Base-by-base conservation (phyloP, 2,797 vertebrate species). In the Enteromius viviparus region DNA sequence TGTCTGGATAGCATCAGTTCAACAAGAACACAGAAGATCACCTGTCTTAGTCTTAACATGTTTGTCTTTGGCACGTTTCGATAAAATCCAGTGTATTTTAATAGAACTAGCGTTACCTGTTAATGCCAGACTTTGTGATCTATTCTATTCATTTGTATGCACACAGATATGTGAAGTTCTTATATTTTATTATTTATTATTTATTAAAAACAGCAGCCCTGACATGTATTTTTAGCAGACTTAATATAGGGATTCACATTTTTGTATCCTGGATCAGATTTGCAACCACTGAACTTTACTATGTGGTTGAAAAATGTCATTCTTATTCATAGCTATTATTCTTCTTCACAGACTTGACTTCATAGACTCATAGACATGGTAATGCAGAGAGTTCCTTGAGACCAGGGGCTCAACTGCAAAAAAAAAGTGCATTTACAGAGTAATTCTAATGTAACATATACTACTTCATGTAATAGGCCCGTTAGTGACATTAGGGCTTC, bases 11-110 rank as follows among this genome's bases (percentile, higher is more conserved):
- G 12, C 1, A 19, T 32, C 70, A 51, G 23, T 10, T 32, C 4
- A 26, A 47, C 65, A 68, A 40, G 34, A 40, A 40, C 17, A 29
- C 70, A 72, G 70, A 51, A 11, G 23, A 51, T 72, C 70, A 72
- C 45, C 70, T 72, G 45, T 49, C 15, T 51, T 51, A 51, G 45
- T 51, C 70, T 32, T 5, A 53, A n/a, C 17, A 74, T 34, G 68
- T 47, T 71, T 71, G 69, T 47, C 40, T 70, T 2, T 68, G 29
- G 12, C 8, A 6, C 37, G 23, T 70, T 10, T 68, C 49, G 19
- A 21, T 66, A 21, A 34, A 37, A 37, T 66, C 4, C 5, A 2
- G n/a, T 1, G 23, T 3, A 69, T 42, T 69, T 69, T 2, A 42
- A 3, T n/a, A 37, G 19, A 37, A 68, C 34, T 42, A 42, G 34